These are phyloP conservation scores for Melanaphis sacchari DNA, from an alignment of 1,140 invertebrate genomes.

Conservation along the genomic window DNA sequence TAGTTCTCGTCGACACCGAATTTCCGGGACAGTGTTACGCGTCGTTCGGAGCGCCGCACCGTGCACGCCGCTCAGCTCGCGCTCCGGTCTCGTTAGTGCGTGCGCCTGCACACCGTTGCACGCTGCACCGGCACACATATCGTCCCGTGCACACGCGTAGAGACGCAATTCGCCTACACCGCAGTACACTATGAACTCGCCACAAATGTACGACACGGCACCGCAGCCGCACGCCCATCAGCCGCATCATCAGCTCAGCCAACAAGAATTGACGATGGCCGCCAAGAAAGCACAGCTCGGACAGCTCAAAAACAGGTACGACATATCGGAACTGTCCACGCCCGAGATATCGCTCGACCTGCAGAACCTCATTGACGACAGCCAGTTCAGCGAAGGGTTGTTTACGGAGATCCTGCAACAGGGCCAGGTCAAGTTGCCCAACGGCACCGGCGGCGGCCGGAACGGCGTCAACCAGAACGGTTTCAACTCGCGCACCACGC, in stretches of 20 bases:
- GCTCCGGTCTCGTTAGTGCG: background rate
- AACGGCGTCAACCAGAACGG: slow-evolving; percentile 62
- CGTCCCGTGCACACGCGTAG: background rate
- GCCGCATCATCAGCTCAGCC: slow-evolving; percentile 50
- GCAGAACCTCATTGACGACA: slow-evolving; percentile 86
- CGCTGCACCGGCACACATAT: background rate
- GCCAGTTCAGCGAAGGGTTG: slow-evolving; percentile 81
- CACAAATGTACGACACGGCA: slow-evolving; percentile 61
- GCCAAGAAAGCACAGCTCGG: slow-evolving; percentile 59
- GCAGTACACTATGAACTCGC: slow-evolving; percentile 60
- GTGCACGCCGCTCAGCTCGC: background rate
- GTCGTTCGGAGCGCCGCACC: background rate
- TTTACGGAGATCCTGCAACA: slow-evolving; percentile 77
- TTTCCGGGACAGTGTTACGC: background rate
- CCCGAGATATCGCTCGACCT: slow-evolving; percentile 89
- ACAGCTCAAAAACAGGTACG: slow-evolving; percentile 63
- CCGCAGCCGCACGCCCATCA: slow-evolving; percentile 57
- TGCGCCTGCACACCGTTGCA: background rate
- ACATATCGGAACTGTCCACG: slow-evolving; percentile 84
- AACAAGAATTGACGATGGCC: slow-evolving; percentile 59
- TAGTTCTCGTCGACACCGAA: background rate
- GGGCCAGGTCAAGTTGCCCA: slow-evolving; percentile 66
- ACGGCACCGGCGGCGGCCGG: slow-evolving; percentile 63
- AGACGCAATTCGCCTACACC: background rate
- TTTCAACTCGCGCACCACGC: slow-evolving; percentile 71